Evolutionary conservation across 1,140 invertebrate genomes (phyloP), one percentile per base, ranked within the genome.

Genomic region (Piezodorus guildinii): DNA sequence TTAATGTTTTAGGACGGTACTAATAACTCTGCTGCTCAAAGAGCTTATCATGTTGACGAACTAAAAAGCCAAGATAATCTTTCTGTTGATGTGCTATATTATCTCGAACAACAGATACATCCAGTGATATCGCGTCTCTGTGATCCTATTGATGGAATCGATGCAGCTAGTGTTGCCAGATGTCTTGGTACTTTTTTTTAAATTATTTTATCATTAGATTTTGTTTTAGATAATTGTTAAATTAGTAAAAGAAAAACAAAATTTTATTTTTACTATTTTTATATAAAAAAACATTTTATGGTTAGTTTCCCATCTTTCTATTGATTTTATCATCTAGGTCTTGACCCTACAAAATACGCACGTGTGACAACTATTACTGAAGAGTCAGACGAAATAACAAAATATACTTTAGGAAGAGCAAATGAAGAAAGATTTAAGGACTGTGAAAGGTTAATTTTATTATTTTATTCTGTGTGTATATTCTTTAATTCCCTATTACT

Each of bases 1-100:
- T 10, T 1, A 10, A 39, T 39, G 12, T 71, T 69, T 59, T 64
- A 80, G 76, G 90, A 94, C 76, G 88, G 87, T 6, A 87, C 81
- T 10, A 79, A 79, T n/a, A 84, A 86, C 68, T 76, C 87, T 4
- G 82, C 91, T 0, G 90, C 84, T n/a, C 94, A 98, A 77, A 79
- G 96, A 73, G 93, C 89, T 4, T 99, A 97, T 76, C 92, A 96
- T 71, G 79, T 92, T 49, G 93, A 96, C 59, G 95, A 98, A 75
- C 73, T 89, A 27, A 91, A 91, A 71, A 85, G 80, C 59, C 84
- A 81, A 63, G 81, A 78, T 9, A 76, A 75, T 44, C 75, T 93
- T 0, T 87, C 86, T 76, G 78, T 92, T 16, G 93, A 96, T 73
- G 78, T 80, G 3, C 81, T 83, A 63, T 95, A 94, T 75, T 95